Conservation (phyloP, 2,113 vertebrate species). For the Fulmarus glacialis region DNA sequence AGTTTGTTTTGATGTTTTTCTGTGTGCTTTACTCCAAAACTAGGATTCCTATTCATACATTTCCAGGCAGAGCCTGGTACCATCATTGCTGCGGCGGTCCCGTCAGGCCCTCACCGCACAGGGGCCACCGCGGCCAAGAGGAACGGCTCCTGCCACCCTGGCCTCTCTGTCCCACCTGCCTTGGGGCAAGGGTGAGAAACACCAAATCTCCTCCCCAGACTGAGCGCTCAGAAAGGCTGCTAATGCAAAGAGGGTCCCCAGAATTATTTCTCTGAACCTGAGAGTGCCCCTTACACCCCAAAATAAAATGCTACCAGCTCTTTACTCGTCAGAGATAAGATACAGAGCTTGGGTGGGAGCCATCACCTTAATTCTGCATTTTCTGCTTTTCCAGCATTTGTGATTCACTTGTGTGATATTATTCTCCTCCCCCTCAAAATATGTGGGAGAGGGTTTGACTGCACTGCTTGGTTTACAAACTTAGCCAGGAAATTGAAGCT, state of each 20-base stretch:
- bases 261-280: neutral
- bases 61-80: neutral
- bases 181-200: neutral
- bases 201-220: neutral
- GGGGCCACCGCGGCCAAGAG: accelerated
- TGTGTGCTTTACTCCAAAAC: neutral
- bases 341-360: neutral
- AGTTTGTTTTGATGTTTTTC: neutral
- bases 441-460: neutral
- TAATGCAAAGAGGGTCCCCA: neutral
- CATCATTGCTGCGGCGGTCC: neutral
- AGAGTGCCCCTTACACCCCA: neutral
- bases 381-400: neutral
- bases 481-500: neutral
- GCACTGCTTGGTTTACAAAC: neutral
- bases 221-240: neutral
- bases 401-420: slow-evolving; percentile 9
- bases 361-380: neutral
- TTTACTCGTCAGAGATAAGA: neutral
- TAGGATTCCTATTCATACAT: neutral
- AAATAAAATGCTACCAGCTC: neutral
- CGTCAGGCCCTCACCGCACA: accelerated
- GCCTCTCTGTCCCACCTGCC: neutral
- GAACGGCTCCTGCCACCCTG: neutral
- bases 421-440: slow-evolving; percentile 1